phyloP scores from a whole-genome alignment of 2,797 vertebrate genomes.

The Coranthus polyacanthus region DNA sequence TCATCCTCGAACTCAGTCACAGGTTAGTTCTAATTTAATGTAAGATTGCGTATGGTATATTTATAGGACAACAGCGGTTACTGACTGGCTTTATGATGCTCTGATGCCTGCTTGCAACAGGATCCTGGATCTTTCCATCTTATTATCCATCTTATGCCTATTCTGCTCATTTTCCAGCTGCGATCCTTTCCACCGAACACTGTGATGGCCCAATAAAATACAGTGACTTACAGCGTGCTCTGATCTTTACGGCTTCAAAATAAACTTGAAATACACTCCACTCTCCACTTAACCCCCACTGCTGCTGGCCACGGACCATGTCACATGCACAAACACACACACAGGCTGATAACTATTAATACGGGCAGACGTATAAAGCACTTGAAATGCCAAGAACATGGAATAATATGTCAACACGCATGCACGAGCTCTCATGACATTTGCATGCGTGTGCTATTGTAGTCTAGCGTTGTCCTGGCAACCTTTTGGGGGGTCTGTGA shows the following conservation, averaged over 20 bases:
- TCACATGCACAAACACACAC: not conserved
- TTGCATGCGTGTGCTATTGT: conserved; percentile 10
- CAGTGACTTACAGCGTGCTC: conserved; percentile 22
- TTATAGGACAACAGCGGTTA: too few relatives aligned
- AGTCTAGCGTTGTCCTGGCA: conserved; percentile 24
- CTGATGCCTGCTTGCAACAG: conserved; percentile 7
- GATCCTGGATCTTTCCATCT: conserved; percentile 1
- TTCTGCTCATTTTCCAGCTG: conserved; percentile 42
- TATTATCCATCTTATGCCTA: conserved; percentile 10
- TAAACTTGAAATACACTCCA: conserved; percentile 40
- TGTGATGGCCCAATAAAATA: conserved; percentile 36
- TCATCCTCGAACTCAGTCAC: conserved; percentile 3
- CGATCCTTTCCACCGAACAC: not conserved
- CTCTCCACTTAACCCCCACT: conserved; percentile 25
- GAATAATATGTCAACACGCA: conserved; percentile 26
- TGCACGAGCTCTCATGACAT: conserved; percentile 27
- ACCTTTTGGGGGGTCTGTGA: conserved; percentile 13
- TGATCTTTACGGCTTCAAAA: conserved; percentile 54
- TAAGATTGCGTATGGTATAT: not conserved
- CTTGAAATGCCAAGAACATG: conserved; percentile 5
- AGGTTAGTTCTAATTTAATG: not conserved
- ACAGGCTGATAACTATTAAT: conserved; percentile 7
- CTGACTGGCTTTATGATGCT: not conserved
- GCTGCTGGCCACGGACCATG: not conserved
- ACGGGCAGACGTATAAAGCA: conserved; percentile 8